Conservation (phyloP, 2,113 vertebrate genomes). For the Eolophus roseicapilla region DNA sequence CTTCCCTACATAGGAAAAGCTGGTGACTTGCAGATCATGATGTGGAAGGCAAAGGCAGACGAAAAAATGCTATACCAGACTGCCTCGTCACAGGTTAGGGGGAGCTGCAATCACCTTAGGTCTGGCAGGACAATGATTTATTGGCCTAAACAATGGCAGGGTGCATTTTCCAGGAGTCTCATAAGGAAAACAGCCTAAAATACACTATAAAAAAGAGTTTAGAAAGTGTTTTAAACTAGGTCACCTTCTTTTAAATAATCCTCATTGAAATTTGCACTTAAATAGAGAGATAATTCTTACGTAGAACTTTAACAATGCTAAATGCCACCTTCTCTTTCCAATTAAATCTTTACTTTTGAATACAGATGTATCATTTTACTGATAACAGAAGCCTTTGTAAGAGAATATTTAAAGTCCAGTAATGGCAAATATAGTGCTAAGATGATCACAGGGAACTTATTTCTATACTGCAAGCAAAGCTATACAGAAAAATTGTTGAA, state of each 20-base stretch:
- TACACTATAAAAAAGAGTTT: background rate
- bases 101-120: background rate
- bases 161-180: background rate
- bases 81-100: background rate
- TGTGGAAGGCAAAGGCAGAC: background rate
- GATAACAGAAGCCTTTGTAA: background rate
- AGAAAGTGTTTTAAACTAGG: background rate
- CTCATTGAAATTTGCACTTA: background rate
- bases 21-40: background rate
- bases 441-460: background rate
- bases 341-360: background rate
- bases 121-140: background rate
- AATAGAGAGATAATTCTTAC: background rate
- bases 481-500: background rate
- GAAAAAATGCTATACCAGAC: background rate
- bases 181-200: background rate
- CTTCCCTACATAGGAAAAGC: background rate
- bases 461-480: background rate
- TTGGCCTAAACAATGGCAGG: background rate
- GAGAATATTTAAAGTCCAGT: background rate
- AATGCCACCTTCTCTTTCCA: background rate
- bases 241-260: background rate
- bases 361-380: background rate
- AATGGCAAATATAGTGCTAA: background rate
- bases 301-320: background rate